Conservation (phyloP, 2,888 invertebrate species). For the Dicroscelio sp. region DNA sequence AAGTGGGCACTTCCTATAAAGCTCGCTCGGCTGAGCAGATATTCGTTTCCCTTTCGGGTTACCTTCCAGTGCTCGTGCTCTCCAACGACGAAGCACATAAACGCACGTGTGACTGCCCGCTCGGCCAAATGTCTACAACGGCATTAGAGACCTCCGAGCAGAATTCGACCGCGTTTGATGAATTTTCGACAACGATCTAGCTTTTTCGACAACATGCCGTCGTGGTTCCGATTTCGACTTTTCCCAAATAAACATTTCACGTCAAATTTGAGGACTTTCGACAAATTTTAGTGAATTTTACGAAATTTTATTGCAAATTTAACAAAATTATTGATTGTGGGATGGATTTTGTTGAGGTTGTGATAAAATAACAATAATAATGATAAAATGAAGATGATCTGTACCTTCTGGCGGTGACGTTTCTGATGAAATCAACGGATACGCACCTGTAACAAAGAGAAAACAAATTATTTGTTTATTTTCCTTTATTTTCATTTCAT, state of each 20-base stretch:
- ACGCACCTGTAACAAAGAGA: constrained; percentile 56
- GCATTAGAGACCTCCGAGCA: constrained; percentile 44
- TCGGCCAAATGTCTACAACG: constrained; percentile 64
- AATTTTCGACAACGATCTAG: constrained; percentile 24
- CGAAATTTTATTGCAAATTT: too few relatives aligned
- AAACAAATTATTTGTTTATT: too few relatives aligned
- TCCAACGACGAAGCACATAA: constrained; percentile 70
- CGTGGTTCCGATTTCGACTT: background rate
- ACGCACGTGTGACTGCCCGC: constrained; percentile 71
- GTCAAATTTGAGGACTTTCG: too few relatives aligned
- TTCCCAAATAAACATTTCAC: background rate
- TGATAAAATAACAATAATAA: constrained; percentile 8
- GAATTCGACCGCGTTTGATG: constrained; percentile 50
- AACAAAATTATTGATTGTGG: too few relatives aligned
- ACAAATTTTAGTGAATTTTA: too few relatives aligned
- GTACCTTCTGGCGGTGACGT: constrained; percentile 40
- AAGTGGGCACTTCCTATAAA: constrained; percentile 86
- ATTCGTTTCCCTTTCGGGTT: constrained; percentile 75
- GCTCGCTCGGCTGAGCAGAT: constrained; percentile 77
- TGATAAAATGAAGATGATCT: constrained; percentile 24
- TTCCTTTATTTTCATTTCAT: too few relatives aligned
- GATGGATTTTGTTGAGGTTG: too few relatives aligned
- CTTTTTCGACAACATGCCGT: background rate
- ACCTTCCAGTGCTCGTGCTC: constrained; percentile 63
- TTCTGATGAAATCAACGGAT: constrained; percentile 50